phyloP scores from a whole-genome alignment of 2,888 invertebrate species.

The Lepetodrilus schrolli region DNA sequence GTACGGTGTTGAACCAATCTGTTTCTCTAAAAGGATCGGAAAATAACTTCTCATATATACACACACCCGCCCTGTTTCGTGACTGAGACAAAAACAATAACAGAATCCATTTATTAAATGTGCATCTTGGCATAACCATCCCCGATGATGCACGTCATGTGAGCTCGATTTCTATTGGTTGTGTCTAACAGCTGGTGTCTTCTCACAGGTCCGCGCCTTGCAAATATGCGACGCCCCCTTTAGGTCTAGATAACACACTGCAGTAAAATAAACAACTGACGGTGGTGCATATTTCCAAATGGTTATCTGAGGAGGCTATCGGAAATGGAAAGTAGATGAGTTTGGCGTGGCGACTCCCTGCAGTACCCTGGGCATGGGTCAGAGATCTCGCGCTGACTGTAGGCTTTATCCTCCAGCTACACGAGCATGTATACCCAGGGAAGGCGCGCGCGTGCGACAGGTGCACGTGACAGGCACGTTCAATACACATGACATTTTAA shows the following conservation, averaged over 20 bases:
- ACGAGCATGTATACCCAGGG: neutral
- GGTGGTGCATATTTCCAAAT: constrained; percentile 14
- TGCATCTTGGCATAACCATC: neutral
- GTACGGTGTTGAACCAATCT: no score
- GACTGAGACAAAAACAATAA: neutral
- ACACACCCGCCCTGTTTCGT: neutral
- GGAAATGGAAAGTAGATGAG: neutral
- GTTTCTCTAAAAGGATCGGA: no score
- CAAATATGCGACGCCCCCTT: neutral
- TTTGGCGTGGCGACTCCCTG: neutral
- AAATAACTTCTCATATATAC: neutral
- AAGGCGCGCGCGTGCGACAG: neutral
- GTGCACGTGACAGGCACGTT: constrained; percentile 15
- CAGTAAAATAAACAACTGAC: neutral
- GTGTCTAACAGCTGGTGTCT: neutral
- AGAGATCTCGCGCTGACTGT: neutral
- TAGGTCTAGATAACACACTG: neutral
- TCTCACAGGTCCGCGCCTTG: neutral
- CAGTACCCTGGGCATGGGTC: neutral
- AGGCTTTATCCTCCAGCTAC: neutral
- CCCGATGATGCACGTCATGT: neutral
- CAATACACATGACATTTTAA: constrained; percentile 13
- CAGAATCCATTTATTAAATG: neutral
- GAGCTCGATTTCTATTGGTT: neutral
- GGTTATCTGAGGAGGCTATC: neutral